These are phyloP conservation scores for Exaiptasia diaphana DNA, from an alignment of 64 coral and sea anemone species.

Conservation along the genomic window DNA sequence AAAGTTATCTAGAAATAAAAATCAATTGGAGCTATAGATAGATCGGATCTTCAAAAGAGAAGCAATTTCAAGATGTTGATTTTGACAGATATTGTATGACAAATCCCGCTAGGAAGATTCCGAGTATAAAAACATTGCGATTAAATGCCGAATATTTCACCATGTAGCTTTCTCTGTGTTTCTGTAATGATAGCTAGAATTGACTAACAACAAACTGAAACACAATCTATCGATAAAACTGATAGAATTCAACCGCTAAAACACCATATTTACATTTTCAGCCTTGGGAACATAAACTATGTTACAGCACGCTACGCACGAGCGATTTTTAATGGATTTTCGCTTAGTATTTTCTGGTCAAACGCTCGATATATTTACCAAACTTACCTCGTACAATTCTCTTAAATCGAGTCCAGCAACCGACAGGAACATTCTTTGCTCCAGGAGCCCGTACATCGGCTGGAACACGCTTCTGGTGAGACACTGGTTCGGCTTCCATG, in stretches of 20 bases:
- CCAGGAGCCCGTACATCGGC: conserved; percentile 88
- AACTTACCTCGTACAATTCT: conserved; percentile 93
- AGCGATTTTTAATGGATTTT: too few relatives aligned
- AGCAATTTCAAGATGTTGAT: too few relatives aligned
- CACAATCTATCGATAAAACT: not conserved
- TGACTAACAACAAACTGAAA: not conserved
- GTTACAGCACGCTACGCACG: not conserved
- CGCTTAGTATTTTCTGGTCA: too few relatives aligned
- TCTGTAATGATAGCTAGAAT: conserved; percentile 1
- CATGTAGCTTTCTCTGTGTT: not conserved
- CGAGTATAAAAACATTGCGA: too few relatives aligned
- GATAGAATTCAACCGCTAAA: not conserved
- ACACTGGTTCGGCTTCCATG: conserved; percentile 91
- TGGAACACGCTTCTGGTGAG: conserved; percentile 61
- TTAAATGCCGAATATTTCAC: too few relatives aligned
- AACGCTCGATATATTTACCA: too few relatives aligned
- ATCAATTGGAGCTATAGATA: too few relatives aligned
- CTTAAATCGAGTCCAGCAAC: conserved; percentile 91
- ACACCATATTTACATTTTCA: not conserved
- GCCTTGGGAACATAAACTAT: too few relatives aligned
- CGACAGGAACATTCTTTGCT: conserved; percentile 89
- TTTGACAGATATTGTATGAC: too few relatives aligned
- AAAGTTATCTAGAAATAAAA: too few relatives aligned
- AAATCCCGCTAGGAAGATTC: too few relatives aligned
- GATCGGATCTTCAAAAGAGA: too few relatives aligned